phyloP scores from a whole-genome alignment of 1,140 invertebrate species.

The Papilio dardanus region DNA sequence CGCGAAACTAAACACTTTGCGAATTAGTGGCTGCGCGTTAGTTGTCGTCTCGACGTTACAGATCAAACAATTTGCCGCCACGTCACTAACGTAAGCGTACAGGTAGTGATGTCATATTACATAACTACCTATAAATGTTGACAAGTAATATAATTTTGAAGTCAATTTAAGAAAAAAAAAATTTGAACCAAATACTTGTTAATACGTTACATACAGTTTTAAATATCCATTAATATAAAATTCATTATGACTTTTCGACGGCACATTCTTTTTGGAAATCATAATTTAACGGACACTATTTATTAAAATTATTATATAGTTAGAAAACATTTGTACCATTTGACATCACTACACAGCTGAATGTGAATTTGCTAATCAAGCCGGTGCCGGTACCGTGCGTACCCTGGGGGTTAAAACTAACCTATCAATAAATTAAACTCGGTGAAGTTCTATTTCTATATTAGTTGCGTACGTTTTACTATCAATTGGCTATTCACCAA shows the following conservation, averaged over 20 bases:
- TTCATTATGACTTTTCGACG: background rate
- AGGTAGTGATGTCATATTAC: constrained; percentile 5
- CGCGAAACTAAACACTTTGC: constrained; percentile 9
- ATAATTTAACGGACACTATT: background rate
- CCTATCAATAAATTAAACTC: constrained; percentile 1
- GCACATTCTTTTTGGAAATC: background rate
- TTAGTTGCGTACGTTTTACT: background rate
- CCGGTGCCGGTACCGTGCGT: background rate
- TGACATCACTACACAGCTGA: background rate
- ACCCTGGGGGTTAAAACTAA: background rate
- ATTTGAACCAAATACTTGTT: too few species aligned
- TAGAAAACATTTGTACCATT: background rate
- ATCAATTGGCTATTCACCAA: too few species aligned
- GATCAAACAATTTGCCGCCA: constrained; percentile 14
- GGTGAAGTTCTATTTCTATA: background rate
- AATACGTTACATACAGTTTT: too few species aligned
- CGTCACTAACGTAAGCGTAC: background rate
- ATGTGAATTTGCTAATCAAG: background rate
- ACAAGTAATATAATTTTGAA: too few species aligned
- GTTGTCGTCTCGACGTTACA: background rate
- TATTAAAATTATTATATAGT: background rate
- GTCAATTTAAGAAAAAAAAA: too few species aligned
- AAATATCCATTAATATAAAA: background rate
- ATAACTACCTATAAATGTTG: too few species aligned
- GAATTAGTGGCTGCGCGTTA: constrained; percentile 10